Evolutionary conservation across 2,797 vertebrate species (phyloP), one percentile per base, ranked within the genome.

Genomic region (Echeneis naucrates): DNA sequence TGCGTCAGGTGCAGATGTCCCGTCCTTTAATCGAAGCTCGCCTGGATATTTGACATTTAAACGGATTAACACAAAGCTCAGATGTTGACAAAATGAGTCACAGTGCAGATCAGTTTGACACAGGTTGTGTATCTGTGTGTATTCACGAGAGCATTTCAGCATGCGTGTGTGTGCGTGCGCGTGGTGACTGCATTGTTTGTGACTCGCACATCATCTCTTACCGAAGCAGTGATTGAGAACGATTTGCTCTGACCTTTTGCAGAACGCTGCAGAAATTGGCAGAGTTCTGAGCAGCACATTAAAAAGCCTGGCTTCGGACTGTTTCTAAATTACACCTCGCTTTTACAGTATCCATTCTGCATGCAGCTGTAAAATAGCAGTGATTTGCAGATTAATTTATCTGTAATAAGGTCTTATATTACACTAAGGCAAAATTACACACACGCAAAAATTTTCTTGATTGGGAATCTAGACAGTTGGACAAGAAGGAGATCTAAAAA

Each of bases 201-300:
- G 76, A 86, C 64, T 85, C 82, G 82, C 51, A 70, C 75, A 79
- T 87, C 72, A 50, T 80, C 78, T 82, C 68, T 69, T 74, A 62
- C 70, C 7, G 51, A 76, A 80, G 61, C 54, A 10, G 57, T 72
- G 87, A 88, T 79, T 80, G 76, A 83, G 66, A 85, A 78, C 64
- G 9, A 83, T 88, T 87, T 82, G 64, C 77, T 17, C 69, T 87
- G 89, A 92, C 90, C 90, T 91, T 92, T 88, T 71, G 77, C 72
- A 83, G 73, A 77, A 75, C 1, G 37, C 79, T 77, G 63, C 71
- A 4, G 53, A 80, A 85, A 78, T 80, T 83, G 85, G 86, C 89
- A 73, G 84, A 2, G n/a, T 68, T 83, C 81, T 56, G 64, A 58
- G 42, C 61, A 79, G 56, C 78, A 71, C 84, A 81, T 87, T 83